phyloP scores from a whole-genome alignment of 92 coral and sea anemone species.

The Epizoanthus scotinus region DNA sequence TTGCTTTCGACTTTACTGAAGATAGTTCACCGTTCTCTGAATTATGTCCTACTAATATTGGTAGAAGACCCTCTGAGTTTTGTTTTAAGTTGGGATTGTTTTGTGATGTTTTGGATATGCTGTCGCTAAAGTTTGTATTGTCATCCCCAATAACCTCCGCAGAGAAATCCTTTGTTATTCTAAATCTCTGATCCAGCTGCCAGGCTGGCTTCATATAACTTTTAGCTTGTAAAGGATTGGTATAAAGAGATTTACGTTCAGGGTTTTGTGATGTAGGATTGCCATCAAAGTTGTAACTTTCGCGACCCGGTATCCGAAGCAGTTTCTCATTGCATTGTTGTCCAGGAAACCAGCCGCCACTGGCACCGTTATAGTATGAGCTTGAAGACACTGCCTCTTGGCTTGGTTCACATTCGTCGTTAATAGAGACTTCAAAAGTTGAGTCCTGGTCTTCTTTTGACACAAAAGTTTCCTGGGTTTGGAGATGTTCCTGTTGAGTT shows the following conservation, averaged over 20 bases:
- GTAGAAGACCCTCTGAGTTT: not conserved
- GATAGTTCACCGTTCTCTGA: not conserved
- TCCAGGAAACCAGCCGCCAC: not conserved
- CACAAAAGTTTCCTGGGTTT: not conserved
- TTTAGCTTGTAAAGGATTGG: not conserved
- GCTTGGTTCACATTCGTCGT: not conserved
- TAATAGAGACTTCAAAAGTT: not conserved
- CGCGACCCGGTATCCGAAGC: not conserved
- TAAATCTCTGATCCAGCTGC: constrained; percentile 28
- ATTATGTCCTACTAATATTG: not conserved
- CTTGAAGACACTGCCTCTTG: not conserved
- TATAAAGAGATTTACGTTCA: not conserved
- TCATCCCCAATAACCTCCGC: not conserved
- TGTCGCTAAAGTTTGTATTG: not conserved
- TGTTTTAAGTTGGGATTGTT: not conserved
- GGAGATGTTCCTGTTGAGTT: not conserved
- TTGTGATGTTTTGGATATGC: not conserved
- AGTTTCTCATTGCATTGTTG: not conserved
- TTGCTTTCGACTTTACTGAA: not conserved
- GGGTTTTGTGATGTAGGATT: not conserved
- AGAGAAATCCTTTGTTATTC: not conserved
- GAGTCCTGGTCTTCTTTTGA: not conserved
- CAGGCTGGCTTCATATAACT: not conserved
- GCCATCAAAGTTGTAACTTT: not conserved
- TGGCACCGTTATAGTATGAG: not conserved